Conservation (phyloP, 2,797 vertebrate species). For the Thaleichthys pacificus region DNA sequence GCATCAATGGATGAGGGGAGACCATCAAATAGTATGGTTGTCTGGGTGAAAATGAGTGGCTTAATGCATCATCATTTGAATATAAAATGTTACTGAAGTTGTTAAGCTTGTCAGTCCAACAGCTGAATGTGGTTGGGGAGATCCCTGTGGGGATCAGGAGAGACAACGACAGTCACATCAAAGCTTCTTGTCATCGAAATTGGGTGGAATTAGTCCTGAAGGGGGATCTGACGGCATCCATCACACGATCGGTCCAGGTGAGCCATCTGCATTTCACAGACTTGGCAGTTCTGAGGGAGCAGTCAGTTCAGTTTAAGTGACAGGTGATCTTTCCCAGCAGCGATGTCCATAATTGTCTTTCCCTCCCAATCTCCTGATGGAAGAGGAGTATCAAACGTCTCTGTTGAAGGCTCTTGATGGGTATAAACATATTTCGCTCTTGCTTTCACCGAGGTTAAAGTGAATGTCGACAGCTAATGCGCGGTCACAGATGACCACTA, state of each 20-base stretch:
- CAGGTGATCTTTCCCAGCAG: background rate
- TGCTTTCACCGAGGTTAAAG: background rate
- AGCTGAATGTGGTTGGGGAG: too few species aligned
- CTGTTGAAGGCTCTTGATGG: background rate
- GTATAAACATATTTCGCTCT: background rate
- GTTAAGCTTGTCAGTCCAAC: too few species aligned
- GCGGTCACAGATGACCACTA: too few species aligned
- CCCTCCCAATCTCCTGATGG: background rate
- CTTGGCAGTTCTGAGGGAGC: background rate
- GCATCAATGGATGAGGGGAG: too few species aligned
- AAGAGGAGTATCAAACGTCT: too few species aligned
- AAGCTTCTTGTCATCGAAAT: constrained; percentile 26
- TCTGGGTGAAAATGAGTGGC: too few species aligned
- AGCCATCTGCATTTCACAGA: background rate
- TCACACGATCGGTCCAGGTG: too few species aligned
- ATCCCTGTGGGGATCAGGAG: background rate
- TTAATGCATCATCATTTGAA: too few species aligned
- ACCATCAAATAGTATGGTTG: too few species aligned
- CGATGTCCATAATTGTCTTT: background rate
- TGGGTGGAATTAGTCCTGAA: constrained; percentile 4
- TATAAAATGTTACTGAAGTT: too few species aligned
- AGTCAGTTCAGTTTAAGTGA: background rate
- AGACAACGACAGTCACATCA: constrained; percentile 25
- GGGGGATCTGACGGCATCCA: background rate
- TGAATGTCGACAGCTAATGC: background rate